Base-by-base conservation (phyloP, 2,888 invertebrate genomes). In the Tetragonisca angustula region DNA sequence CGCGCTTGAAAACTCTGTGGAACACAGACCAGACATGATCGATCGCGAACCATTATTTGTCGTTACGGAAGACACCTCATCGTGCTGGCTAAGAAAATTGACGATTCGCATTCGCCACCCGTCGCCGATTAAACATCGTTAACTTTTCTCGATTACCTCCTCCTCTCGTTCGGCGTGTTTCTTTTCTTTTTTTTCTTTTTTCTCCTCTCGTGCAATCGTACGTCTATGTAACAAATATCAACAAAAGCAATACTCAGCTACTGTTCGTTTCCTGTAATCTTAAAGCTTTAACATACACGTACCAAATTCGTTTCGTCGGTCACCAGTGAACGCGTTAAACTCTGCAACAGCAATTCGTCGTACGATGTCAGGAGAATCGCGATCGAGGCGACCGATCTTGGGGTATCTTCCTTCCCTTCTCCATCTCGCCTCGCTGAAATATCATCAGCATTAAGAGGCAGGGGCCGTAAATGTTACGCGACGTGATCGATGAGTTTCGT, bases 31-130 rank as follows among this genome's bases (percentile, higher is more conserved):
- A 54, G 72, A 64, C 81, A 80, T 88, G 88, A 88, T 85, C 88
- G 88, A 88, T 88, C 77, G 79, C n/a, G 52, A 49, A n/a, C 67
- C 85, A 87, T 88, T 88, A 88, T 86, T 88, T 88, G 86, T 88
- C 88, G 88, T 88, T 88, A 88, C 59, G 36, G 76, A 65, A 69
- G 79, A 76, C 76, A 68, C 79, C 43, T 61, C 84, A 43, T 32
- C 11, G 52, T 32, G 2, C 64, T 19, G 32, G 62, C 61, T 65
- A 69, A 84, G 84, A 79, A 79, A 76, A 84, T 83, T 76, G 70
- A 67, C 71, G 67, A 83, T 71, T 68, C 56, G 84, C 76, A 83
- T 79, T 79, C 83, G 64, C 52, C 54, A 69, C 54, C 56, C 76
- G 65, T 49, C 59, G 73, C 56, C 76, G 83, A 87, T 85, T 87